phyloP scores from a whole-genome alignment of 2,888 invertebrate species.

The Neoascia interrupta region DNA sequence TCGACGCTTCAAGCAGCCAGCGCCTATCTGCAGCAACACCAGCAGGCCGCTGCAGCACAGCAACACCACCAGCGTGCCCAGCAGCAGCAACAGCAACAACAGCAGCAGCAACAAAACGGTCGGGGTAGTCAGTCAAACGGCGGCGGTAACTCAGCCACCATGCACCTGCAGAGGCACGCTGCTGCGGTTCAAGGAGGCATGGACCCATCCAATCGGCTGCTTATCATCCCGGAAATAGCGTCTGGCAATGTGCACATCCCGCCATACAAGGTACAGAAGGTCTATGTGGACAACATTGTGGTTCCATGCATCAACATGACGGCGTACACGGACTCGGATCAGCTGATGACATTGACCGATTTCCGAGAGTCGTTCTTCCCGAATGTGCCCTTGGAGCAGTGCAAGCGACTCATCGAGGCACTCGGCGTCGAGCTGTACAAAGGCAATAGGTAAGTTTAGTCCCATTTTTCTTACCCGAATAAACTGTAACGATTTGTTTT shows the following conservation, averaged over 20 bases:
- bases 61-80: slow-evolving; percentile 73
- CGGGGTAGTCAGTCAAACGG: slow-evolving; percentile 70
- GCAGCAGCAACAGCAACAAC: slow-evolving; percentile 73
- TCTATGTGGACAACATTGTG: slow-evolving; percentile 89
- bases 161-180: slow-evolving; percentile 80
- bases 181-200: slow-evolving; percentile 72
- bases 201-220: slow-evolving; percentile 79
- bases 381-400: slow-evolving; percentile 85
- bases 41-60: slow-evolving; percentile 72
- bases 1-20: slow-evolving; percentile 75
- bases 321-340: slow-evolving; percentile 89
- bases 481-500: too few species aligned
- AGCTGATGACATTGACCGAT: slow-evolving; percentile 90
- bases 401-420: slow-evolving; percentile 90
- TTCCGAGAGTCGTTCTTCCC: slow-evolving; percentile 91
- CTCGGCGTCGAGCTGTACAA: slow-evolving; percentile 89
- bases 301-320: slow-evolving; percentile 93
- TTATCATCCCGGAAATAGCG: slow-evolving; percentile 86
- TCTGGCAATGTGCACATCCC: slow-evolving; percentile 85
- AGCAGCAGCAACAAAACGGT: slow-evolving; percentile 72
- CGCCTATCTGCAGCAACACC: slow-evolving; percentile 71
- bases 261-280: slow-evolving; percentile 90
- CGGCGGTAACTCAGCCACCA: slow-evolving; percentile 77
- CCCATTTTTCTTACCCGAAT: not conserved
- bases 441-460: slow-evolving; percentile 87